Base-by-base conservation (phyloP, 2,888 invertebrate species). In the Chymomyza procnemis region DNA sequence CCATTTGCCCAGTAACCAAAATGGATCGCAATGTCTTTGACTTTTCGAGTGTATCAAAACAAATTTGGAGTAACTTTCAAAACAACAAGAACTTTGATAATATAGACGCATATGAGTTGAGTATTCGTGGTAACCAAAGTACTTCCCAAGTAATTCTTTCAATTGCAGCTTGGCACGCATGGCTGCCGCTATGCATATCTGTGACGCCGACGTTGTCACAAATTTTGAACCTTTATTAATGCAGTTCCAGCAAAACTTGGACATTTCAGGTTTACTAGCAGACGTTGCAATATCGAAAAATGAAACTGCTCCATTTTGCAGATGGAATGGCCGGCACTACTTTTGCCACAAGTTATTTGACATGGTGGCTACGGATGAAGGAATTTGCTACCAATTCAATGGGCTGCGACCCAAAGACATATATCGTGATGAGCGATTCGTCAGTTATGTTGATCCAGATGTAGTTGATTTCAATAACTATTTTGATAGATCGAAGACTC, bases 301-400 rank as follows among this genome's bases (percentile, higher is more conserved):
- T 65, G 60, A 67, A 12, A 90, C 90, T 1, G 80, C 79, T 1
- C 90, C 90, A 0, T 90, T 90, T 73, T 90, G 90, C 58, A 85
- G 78, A 59, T 90, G 90, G 90, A 89, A 85, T 63, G 88, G 87
- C 16, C 82, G 90, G 2, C 89, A 84, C 66, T 90, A 90, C 63
- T 90, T 90, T 22, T 90, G 90, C 65, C 57, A 88, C 21, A 74
- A 85, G 19, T 68, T 90, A 19, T 88, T 90, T 18, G 83, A 87
- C 67, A 87, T 87, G 66, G 90, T 90, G 55, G 78, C 89, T 4
- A 90, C 90, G 14, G 90, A 90, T 61, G 91, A 90, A 73, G 90
- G 90, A 0, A 90, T 90, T 48, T 90, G 90, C 66, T 90, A 90
- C 60, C 91, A 90, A 61, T 90, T 90, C 57, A 90, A 90, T 74